These are phyloP conservation scores for Meloidogyne chitwoodi DNA, from an alignment of 1,140 invertebrate genomes.

Conservation along the genomic window DNA sequence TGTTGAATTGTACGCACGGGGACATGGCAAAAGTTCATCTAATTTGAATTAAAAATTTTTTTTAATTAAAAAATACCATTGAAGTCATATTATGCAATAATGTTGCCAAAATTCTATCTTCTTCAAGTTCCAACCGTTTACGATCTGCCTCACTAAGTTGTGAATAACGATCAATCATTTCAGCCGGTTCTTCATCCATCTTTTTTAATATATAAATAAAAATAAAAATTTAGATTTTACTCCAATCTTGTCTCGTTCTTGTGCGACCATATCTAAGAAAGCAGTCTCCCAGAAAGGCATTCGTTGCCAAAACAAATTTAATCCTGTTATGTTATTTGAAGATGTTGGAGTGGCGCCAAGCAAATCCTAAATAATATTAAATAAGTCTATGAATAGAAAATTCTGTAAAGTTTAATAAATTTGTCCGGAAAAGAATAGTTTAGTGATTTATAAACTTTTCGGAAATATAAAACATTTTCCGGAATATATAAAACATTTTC, in stretches of 20 bases:
- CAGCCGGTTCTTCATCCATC: constrained; percentile 96
- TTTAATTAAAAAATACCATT: constrained; percentile 63
- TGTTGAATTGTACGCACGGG: constrained; percentile 26
- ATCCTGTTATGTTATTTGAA: not conserved
- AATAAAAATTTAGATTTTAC: not conserved
- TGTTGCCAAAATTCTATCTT: constrained; percentile 88
- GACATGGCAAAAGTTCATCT: constrained; percentile 30
- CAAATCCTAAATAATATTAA: not conserved
- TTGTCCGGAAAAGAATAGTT: too few relatives aligned
- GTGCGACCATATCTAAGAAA: constrained; percentile 94
- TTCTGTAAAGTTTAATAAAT: too few relatives aligned
- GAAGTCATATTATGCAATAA: constrained; percentile 93
- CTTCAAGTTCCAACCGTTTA: constrained; percentile 92
- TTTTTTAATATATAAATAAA: not conserved
- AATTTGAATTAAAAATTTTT: constrained; percentile 6
- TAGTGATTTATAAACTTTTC: too few relatives aligned
- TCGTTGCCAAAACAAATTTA: constrained; percentile 88
- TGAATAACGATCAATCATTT: constrained; percentile 99
- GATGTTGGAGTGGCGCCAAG: constrained; percentile 21
- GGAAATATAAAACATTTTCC: not conserved
- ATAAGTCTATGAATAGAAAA: not conserved
- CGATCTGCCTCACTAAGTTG: constrained; percentile 85
- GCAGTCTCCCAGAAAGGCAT: constrained; percentile 99
- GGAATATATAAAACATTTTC: not conserved
- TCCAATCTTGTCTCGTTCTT: constrained; percentile 96